Conservation (phyloP, 2,888 invertebrate genomes). For the Argyresthia goedartella region DNA sequence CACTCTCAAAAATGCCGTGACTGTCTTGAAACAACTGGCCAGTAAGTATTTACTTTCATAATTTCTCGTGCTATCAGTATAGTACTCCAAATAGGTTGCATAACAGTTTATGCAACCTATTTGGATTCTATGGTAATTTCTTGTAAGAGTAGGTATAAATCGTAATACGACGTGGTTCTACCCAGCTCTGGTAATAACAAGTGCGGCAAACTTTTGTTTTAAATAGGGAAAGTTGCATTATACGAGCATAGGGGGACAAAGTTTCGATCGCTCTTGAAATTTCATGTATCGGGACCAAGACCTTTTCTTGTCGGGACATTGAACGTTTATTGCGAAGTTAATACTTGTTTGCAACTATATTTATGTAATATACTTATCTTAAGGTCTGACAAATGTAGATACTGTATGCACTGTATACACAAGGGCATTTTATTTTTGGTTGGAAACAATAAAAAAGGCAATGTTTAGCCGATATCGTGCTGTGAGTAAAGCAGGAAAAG, state of each 20-base stretch:
- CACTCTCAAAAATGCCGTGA: conserved; percentile 57
- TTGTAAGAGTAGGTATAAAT: too few species aligned
- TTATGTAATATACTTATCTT: neutral
- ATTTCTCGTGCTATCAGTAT: too few species aligned
- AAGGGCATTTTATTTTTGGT: too few species aligned
- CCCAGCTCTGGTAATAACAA: neutral
- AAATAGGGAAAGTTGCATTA: neutral
- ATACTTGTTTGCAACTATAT: neutral
- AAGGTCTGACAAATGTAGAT: too few species aligned
- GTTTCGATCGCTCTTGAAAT: neutral
- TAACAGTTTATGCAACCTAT: too few species aligned
- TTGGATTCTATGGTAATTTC: too few species aligned
- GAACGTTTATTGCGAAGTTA: neutral
- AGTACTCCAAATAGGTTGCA: too few species aligned
- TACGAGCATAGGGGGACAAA: neutral
- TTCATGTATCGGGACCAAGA: neutral
- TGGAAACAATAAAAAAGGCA: too few species aligned
- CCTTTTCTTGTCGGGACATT: neutral
- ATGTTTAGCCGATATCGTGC: too few species aligned
- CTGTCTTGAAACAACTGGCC: conserved; percentile 58
- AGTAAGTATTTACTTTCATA: conserved; percentile 49
- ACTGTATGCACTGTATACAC: too few species aligned
- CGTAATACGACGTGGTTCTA: too few species aligned
- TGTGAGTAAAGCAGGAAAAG: too few species aligned
- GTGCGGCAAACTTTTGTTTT: neutral